Base-by-base conservation (phyloP, 1,140 invertebrate species). In the Phenacoccus solenopsis region DNA sequence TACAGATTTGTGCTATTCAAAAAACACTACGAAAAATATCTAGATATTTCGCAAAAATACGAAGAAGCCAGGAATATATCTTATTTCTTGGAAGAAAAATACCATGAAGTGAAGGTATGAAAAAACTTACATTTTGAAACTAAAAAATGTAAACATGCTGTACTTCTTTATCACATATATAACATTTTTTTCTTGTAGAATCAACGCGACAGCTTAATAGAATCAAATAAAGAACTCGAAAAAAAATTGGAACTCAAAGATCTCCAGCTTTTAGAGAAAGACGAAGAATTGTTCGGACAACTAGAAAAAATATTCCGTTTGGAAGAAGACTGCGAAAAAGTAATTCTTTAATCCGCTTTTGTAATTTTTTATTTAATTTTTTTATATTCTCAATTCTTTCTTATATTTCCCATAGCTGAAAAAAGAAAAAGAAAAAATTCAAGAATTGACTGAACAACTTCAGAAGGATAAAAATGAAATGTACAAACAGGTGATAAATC, bases 71-170 rank as follows among this genome's bases (percentile, higher is more conserved):
- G 82, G 71, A 84, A 83, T 70, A 80, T 84, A 69, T 83, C 83
- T 4, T 86, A 86, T 71, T 85, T 86, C 74, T 76, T 86, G 72
- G 85, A 86, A 73, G 85, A 86, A 73, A 85, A 85, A 78, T 86
- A 86, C 78, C 84, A 86, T 72, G 85, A 86, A 78, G 81, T 86
- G 61, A 85, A 86, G 82, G 85, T 85, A 78, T 25, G 38, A 49
- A 49, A 32, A 7, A 13, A 32, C 13, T 32, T 32, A 32, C n/a
- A n/a, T n/a, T n/a, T n/a, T n/a, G n/a, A n/a, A n/a, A n/a, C n/a
- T n/a, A n/a, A 49, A 5, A 5, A 10, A 9, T 49, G 4, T 49
- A 2, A 49, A 49, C 38, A 49, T 49, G 16, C 20, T 49, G 5
- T 49, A 2, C 38, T 49, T n/a, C 38, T 16, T n/a, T 49, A 16